Base-by-base conservation (phyloP, 2,888 invertebrate genomes). In the Hirudinaria manillensis region DNA sequence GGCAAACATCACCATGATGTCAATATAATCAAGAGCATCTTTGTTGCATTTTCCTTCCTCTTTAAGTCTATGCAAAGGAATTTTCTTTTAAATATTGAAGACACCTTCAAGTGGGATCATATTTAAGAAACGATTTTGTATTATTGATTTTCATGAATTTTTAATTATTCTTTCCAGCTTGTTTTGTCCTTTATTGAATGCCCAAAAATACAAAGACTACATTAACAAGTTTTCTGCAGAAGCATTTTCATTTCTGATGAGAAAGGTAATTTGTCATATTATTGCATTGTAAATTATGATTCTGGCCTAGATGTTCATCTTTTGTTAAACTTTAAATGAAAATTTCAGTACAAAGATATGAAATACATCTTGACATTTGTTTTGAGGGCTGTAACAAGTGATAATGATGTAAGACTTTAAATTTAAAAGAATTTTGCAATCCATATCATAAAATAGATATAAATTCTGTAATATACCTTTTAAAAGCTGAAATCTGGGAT, bases 171-270 rank as follows among this genome's bases (percentile, higher is more conserved):
- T 53, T 7, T 61, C 10, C 68, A 85, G 84, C n/a, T 80, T 83
- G 71, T 84, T 83, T 70, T 81, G 83, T 53, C 92, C 93, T 0
- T 86, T 96, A 6, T 85, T 96, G 55, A 90, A 91, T 80, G 90
- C 90, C 73, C 87, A 88, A 10, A 53, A 24, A n/a, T 90, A 90
- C 81, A 92, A 93, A 34, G 89, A 89, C 78, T 93, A 94, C 83
- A 90, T 97, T 32, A 91, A 92, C 80, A 91, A 91, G 82, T 98
- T 97, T 89, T 94, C 96, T 4, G 93, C 94, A 0, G 95, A 97
- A 86, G 93, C 94, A 85, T 96, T 97, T 88, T 92, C 96, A 0
- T 97, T 94, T 87, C 91, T 98, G 0, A 92, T 94, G 3, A 88
- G 96, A 79, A 87, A 87, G 82, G 84, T 86, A 70, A 3, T 68